phyloP scores from a whole-genome alignment of 2,797 vertebrate species.

The Euthynnus affinis region DNA sequence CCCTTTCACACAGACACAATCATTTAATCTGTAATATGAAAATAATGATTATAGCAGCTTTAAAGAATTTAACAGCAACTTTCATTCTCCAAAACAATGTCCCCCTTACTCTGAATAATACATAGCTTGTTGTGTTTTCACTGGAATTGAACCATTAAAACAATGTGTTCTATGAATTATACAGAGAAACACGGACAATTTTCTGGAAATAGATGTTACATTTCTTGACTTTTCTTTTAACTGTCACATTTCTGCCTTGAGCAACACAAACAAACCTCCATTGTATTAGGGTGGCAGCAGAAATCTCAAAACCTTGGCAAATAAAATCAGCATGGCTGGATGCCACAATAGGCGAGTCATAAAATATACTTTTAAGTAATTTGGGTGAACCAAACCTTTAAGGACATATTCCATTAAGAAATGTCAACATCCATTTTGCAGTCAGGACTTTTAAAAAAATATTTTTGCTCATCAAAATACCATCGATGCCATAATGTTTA shows the following conservation, averaged over 20 bases:
- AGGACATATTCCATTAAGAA: conserved; percentile 1
- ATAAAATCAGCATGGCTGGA: not conserved
- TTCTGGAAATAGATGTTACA: not conserved
- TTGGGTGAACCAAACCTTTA: conserved; percentile 7
- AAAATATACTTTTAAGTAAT: not conserved
- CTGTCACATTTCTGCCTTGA: conserved; percentile 12
- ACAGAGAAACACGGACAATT: not conserved
- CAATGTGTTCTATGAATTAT: not conserved
- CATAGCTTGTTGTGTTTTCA: not conserved
- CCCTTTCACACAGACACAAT: not conserved
- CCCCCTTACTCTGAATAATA: not conserved
- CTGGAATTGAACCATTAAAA: not conserved
- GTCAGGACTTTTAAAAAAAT: not conserved
- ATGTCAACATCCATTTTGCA: not conserved
- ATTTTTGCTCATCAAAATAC: conserved; percentile 6
- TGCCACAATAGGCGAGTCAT: not conserved
- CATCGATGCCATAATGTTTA: not conserved
- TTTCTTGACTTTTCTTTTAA: not conserved
- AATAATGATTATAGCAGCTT: not conserved
- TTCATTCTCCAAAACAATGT: not conserved
- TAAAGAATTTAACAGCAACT: not conserved
- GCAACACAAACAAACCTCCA: conserved; percentile 1
- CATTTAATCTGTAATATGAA: not conserved
- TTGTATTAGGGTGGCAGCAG: not conserved
- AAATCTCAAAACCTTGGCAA: conserved; percentile 9